Evolutionary conservation across 1,140 invertebrate species (phyloP), one percentile per base, ranked within the genome.

Genomic region (Rhopalosiphum padi): DNA sequence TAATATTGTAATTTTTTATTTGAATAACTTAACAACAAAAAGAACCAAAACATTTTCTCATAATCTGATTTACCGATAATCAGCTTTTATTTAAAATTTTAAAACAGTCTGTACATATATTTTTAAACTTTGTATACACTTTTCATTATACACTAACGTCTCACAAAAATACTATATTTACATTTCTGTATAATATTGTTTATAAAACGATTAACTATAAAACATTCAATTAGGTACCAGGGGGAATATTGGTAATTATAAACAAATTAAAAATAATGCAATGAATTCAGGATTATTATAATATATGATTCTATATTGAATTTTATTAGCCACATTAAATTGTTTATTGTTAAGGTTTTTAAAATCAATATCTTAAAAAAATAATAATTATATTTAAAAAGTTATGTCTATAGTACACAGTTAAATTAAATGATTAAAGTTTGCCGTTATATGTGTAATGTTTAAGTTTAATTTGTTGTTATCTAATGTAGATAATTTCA

Each of bases 1-100:
- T 88, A 88, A 51, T 88, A 35, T 68, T 68, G 60, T 51, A 88
- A 88, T 88, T 88, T 88, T 88, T 22, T 22, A 51, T 88, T 48
- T 88, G 86, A 88, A 51, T 88, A 88, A 48, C 46, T 88, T 8
- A 88, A 48, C 86, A 35, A 25, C 22, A 37, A 48, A 88, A 88
- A 48, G 82, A n/a, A 48, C 15, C 9, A 1, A 11, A n/a, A 30
- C 46, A 48, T 51, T 88, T 51, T 35, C 51, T n/a, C 43, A n/a
- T 30, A 86, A 43, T 86, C 43, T 48, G 86, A 88, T 88, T 88
- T 46, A 51, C 1, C 86, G n/a, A 43, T 83, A 83, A 86, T 23
- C 25, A 8, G 15, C 8, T 25, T 86, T 25, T 43, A 46, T 86
- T 86, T 86, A 86, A 86, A 43, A 43, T 43, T 41, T 86, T 30